Evolutionary conservation across 2,113 vertebrate species (phyloP).

Genomic region (Erythrolamprus reginae): DNA sequence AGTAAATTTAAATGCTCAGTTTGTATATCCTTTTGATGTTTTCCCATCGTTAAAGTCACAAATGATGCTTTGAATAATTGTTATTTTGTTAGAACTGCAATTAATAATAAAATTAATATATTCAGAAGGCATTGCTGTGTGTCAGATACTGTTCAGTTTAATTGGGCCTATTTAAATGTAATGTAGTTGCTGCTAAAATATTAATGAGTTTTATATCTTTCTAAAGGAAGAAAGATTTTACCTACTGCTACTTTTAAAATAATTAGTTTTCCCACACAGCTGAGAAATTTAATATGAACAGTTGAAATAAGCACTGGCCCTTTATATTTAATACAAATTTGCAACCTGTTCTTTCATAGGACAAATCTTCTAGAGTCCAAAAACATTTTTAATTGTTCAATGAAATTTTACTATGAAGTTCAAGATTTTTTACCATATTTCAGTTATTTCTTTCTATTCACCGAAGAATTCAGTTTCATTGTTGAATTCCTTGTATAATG

Average conservation of each 20-base stretch:
- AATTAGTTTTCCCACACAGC: constrained; percentile 52
- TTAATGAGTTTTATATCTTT: constrained; percentile 49
- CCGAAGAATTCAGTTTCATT: background rate
- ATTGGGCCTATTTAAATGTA: constrained; percentile 42
- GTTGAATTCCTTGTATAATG: background rate
- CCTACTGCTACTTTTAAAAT: constrained; percentile 54
- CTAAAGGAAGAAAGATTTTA: constrained; percentile 55
- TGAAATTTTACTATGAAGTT: background rate
- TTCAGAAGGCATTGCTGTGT: constrained; percentile 39
- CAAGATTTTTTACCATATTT: background rate
- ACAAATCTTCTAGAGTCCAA: background rate
- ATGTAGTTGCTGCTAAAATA: constrained; percentile 52
- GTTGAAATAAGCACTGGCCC: constrained; percentile 31
- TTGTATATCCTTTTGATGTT: constrained; percentile 15
- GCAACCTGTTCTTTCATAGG: background rate
- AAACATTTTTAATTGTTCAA: background rate
- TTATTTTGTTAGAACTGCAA: background rate
- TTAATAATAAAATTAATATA: constrained; percentile 17
- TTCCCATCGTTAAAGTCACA: background rate
- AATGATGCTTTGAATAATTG: constrained; percentile 30
- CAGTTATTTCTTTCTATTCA: background rate
- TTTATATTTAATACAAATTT: constrained; percentile 34
- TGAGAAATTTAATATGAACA: constrained; percentile 42
- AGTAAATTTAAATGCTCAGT: constrained; percentile 33
- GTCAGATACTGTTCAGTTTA: constrained; percentile 41